phyloP scores from a whole-genome alignment of 1,140 invertebrate species.

The Hesperophylax magnus region DNA sequence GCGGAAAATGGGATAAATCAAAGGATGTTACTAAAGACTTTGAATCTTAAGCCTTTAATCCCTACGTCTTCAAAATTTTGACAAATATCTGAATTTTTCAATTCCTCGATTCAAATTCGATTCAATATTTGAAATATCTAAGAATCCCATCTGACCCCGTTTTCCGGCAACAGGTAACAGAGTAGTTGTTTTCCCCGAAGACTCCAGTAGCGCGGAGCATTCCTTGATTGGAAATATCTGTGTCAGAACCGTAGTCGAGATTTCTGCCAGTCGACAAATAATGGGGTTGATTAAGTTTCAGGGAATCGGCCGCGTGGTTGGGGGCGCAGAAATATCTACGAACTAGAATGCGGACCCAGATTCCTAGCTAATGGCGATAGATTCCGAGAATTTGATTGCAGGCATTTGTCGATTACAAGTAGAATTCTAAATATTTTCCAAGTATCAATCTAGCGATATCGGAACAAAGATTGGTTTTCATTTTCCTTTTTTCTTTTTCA shows the following conservation, averaged over 20 bases:
- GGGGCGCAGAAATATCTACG: background rate
- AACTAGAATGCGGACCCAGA: background rate
- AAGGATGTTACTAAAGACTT: no score
- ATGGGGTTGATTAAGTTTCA: background rate
- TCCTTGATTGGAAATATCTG: background rate
- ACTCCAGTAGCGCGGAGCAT: background rate
- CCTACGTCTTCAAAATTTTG: no score
- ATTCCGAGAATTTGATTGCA: background rate
- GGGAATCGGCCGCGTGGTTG: background rate
- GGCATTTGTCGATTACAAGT: background rate
- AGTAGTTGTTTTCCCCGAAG: background rate
- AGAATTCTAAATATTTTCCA: background rate
- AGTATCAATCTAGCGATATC: no score
- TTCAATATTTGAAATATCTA: no score
- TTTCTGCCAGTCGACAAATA: conserved; percentile 6
- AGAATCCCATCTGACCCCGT: no score
- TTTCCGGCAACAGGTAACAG: background rate
- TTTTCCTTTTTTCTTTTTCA: no score
- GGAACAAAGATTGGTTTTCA: no score
- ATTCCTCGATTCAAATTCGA: no score
- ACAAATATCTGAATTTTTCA: no score
- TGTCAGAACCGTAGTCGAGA: background rate
- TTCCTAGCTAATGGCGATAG: background rate
- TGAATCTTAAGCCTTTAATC: no score
- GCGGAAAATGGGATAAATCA: no score